These are phyloP conservation scores for Drosophila murphyi DNA, from an alignment of 1,140 invertebrate genomes.

Conservation along the genomic window DNA sequence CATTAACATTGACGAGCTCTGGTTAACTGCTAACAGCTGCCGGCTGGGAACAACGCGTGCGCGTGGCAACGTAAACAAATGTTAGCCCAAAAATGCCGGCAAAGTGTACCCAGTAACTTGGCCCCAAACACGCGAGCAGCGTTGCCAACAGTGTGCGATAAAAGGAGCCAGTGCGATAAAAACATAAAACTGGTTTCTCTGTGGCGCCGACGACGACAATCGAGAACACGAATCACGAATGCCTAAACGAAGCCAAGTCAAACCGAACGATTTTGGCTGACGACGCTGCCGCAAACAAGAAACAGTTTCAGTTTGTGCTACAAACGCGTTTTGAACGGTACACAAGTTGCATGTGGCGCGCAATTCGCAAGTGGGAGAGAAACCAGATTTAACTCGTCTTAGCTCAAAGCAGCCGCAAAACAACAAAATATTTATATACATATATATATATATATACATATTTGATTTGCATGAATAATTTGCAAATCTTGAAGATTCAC, in stretches of 20 bases:
- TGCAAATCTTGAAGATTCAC: not conserved
- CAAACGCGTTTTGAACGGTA: constrained; percentile 78
- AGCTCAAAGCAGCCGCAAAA: constrained; percentile 5
- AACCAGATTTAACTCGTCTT: constrained; percentile 46
- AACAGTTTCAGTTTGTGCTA: constrained; percentile 74
- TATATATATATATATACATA: not conserved
- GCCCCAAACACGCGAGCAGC: constrained; percentile 7
- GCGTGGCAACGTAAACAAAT: constrained; percentile 71
- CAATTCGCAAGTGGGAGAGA: constrained; percentile 30
- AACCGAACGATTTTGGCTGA: constrained; percentile 16
- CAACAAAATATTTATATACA: constrained; percentile 21
- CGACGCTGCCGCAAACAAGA: constrained; percentile 23
- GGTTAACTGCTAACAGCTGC: constrained; percentile 41
- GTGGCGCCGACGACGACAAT: constrained; percentile 20
- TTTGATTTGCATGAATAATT: constrained; percentile 25
- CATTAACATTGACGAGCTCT: constrained; percentile 13
- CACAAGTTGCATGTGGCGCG: constrained; percentile 40
- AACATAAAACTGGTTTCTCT: constrained; percentile 51
- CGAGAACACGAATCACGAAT: constrained; percentile 9
- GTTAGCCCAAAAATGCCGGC: constrained; percentile 62
- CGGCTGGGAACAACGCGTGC: constrained; percentile 43
- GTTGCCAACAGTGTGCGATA: constrained; percentile 47
- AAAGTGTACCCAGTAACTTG: constrained; percentile 43
- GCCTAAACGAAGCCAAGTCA: not conserved
- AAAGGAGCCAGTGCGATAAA: constrained; percentile 4